phyloP scores from a whole-genome alignment of 2,888 invertebrate genomes.

The Papilio gigon region DNA sequence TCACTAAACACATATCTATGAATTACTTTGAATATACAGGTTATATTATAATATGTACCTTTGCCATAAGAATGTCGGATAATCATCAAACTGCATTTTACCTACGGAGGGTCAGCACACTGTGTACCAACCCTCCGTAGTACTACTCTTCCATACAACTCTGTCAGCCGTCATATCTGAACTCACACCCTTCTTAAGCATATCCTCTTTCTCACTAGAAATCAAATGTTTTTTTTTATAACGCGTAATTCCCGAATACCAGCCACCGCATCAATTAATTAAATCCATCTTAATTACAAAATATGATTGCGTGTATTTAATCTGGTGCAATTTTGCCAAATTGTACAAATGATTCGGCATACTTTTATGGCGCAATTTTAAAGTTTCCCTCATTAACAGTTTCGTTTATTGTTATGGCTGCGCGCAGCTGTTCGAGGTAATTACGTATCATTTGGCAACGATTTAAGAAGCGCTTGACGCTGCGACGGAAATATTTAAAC shows the following conservation, averaged over 20 bases:
- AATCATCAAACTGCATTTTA: too few species aligned
- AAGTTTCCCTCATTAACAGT: constrained; percentile 39
- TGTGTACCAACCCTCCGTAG: too few species aligned
- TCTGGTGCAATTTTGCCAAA: constrained; percentile 20
- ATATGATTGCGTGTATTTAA: constrained; percentile 24
- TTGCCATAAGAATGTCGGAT: too few species aligned
- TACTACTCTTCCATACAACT: too few species aligned
- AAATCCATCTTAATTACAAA: constrained; percentile 7
- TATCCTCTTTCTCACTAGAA: too few species aligned
- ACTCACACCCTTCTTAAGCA: too few species aligned
- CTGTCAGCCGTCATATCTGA: too few species aligned
- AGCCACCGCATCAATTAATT: not conserved
- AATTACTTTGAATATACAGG: too few species aligned
- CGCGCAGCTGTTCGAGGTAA: constrained; percentile 33
- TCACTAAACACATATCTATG: too few species aligned
- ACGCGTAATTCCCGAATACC: not conserved
- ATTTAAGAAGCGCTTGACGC: constrained; percentile 37
- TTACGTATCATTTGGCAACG: constrained; percentile 40
- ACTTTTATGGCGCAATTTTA: constrained; percentile 36
- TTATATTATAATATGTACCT: too few species aligned
- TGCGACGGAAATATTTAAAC: constrained; percentile 26
- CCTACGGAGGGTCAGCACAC: too few species aligned
- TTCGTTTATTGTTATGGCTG: constrained; percentile 34
- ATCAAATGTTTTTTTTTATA: not conserved
- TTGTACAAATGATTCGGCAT: constrained; percentile 33